These are phyloP conservation scores for Caiman crocodilus DNA, from an alignment of 2,797 vertebrate genomes.

Conservation along the genomic window DNA sequence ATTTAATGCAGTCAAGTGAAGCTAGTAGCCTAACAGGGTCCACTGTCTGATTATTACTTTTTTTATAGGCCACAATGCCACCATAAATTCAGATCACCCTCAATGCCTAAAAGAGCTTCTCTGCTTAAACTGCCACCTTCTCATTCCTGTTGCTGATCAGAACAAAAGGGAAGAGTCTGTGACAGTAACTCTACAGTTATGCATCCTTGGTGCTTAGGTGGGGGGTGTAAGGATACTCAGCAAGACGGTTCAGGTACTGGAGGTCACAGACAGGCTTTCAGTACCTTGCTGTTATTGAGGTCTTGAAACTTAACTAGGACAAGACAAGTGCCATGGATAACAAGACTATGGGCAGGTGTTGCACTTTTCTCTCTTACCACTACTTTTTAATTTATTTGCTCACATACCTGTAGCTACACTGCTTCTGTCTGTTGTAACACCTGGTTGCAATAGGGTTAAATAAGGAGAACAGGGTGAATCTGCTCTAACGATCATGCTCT, in stretches of 20 bases:
- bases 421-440: background rate
- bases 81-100: slow-evolving; percentile 80
- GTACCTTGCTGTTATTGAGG: background rate
- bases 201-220: background rate
- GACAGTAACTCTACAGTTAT: background rate
- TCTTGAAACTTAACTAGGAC: background rate
- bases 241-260: no score
- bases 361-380: background rate
- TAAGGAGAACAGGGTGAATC: background rate
- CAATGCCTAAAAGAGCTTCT: slow-evolving; percentile 71
- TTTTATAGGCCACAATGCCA: slow-evolving; percentile 82
- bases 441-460: background rate
- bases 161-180: slow-evolving; percentile 19
- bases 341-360: no score
- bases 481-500: background rate
- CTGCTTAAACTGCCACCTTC: background rate
- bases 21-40: slow-evolving; percentile 77
- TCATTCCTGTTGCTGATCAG: slow-evolving; percentile 80
- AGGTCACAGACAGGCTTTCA: no score
- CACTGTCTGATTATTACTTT: slow-evolving; percentile 83
- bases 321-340: background rate
- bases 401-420: background rate
- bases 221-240: background rate
- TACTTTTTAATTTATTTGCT: background rate
- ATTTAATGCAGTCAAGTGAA: slow-evolving; percentile 85